phyloP scores from a whole-genome alignment of 2,888 invertebrate species.

The Lamellibrachia satsuma region DNA sequence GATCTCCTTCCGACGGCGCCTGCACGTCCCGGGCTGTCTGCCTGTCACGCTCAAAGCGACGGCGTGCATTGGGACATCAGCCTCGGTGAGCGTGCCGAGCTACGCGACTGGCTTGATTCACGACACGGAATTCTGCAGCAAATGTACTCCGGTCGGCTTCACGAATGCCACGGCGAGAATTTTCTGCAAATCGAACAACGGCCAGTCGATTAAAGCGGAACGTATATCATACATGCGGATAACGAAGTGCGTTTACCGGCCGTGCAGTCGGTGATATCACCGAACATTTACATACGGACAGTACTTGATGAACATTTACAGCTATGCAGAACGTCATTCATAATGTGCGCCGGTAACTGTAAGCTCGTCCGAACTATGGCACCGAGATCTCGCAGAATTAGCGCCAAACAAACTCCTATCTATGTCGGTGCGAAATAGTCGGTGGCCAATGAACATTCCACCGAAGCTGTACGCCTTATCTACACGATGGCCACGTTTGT shows the following conservation, averaged over 20 bases:
- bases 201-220: not conserved
- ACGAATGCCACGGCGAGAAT: not conserved
- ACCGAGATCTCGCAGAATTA: not conserved
- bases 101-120: not conserved
- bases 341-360: not conserved
- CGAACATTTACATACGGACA: not conserved
- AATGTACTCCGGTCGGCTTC: not conserved
- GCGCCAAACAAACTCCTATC: not conserved
- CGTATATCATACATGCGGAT: not conserved
- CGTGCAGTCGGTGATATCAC: not conserved
- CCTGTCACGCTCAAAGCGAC: not conserved
- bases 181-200: not conserved
- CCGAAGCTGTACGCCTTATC: not conserved
- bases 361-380: not conserved
- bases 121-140: constrained; percentile 6
- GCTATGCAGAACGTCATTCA: not conserved
- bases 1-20: not conserved
- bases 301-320: too few species aligned
- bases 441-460: not conserved
- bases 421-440: not conserved
- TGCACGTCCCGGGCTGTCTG: not conserved
- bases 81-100: not conserved
- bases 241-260: not conserved
- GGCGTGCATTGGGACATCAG: not conserved
- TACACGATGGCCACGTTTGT: not conserved